A percentile compares a stretch with the other conserved stretches of the same genome.
Conservation (phyloP, 2,888 invertebrate genomes). For the Sminthurinus aureus region DNA sequence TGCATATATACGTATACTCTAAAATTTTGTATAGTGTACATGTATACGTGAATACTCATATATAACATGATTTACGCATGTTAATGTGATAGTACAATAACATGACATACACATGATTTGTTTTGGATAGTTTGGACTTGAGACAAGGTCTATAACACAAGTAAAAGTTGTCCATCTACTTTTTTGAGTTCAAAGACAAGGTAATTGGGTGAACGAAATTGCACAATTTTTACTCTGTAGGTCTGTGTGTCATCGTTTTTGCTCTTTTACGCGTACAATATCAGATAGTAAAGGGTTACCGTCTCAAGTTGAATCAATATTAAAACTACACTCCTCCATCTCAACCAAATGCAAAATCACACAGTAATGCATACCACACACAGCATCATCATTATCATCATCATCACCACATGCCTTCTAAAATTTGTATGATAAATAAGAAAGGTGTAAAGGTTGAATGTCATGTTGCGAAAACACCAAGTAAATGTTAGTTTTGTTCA, state of each 20-base stretch:
- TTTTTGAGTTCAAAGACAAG: constrained; percentile 44
- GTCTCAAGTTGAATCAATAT: background rate
- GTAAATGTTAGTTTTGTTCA: too few relatives aligned
- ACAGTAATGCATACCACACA: background rate
- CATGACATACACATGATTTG: background rate
- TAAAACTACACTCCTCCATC: background rate
- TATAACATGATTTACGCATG: background rate
- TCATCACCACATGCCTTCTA: too few relatives aligned
- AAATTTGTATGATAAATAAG: too few relatives aligned
- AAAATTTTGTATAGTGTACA: too few relatives aligned
- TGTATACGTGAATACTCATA: background rate
- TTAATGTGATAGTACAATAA: background rate
- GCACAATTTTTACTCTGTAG: constrained; percentile 4
- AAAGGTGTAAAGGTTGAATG: constrained; percentile 3
- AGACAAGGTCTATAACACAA: constrained; percentile 29
- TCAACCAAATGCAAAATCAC: background rate
- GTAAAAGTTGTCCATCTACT: constrained; percentile 41
- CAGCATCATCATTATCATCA: too few relatives aligned
- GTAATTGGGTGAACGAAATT: constrained; percentile 37
- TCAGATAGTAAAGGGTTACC: background rate
- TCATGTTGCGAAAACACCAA: constrained; percentile 11
- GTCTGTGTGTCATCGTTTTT: constrained; percentile 11
- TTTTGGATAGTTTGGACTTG: background rate
- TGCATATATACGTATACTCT: too few relatives aligned
- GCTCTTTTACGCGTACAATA: background rate